Evolutionary conservation across 2,888 invertebrate species (phyloP).

Genomic region (Platynereis dumerilii): DNA sequence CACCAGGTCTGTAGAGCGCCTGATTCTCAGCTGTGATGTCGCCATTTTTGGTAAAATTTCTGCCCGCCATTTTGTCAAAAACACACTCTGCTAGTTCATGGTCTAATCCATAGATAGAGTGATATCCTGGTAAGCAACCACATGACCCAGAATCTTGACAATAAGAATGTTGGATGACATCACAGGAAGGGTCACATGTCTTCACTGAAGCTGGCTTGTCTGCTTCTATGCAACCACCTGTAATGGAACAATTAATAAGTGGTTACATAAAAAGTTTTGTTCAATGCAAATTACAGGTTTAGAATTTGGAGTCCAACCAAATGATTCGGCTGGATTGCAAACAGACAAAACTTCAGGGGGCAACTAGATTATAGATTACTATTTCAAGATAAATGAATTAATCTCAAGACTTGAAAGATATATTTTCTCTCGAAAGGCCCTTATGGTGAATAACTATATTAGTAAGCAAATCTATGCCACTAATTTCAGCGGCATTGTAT

Average conservation of each 20-base stretch:
- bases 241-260: constrained; percentile 18
- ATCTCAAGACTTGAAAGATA: no score
- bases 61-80: constrained; percentile 38
- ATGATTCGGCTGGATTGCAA: no score
- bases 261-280: no score
- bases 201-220: constrained; percentile 48
- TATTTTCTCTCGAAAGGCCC: no score
- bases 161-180: constrained; percentile 37
- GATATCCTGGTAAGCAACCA: constrained; percentile 41
- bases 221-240: constrained; percentile 63
- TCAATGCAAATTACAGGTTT: no score
- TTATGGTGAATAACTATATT: no score
- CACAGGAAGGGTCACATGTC: constrained; percentile 51
- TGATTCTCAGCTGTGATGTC: constrained; percentile 30
- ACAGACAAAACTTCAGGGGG: no score
- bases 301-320: no score
- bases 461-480: no score
- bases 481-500: no score
- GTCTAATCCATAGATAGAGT: constrained; percentile 39
- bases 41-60: constrained; percentile 33
- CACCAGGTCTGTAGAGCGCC: constrained; percentile 25
- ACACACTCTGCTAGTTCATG: constrained; percentile 39
- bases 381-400: no score
- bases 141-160: constrained; percentile 50
- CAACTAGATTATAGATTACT: no score